A percentile compares a stretch with the other conserved stretches of the same genome.
Conservation (phyloP, 2,888 invertebrate genomes). For the Tenthredo scrophulariae region DNA sequence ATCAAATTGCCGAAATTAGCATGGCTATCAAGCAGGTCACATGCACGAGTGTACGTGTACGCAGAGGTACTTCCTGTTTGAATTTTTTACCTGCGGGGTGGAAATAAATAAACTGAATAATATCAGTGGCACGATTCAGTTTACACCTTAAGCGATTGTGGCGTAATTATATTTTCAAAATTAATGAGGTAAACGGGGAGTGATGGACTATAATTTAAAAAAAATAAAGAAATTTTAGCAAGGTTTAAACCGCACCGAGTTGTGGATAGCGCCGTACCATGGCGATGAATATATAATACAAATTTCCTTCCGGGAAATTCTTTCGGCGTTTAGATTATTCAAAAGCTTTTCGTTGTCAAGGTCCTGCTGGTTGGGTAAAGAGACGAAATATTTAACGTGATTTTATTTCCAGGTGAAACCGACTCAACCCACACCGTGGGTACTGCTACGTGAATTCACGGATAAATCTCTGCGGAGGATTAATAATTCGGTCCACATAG, state of each 20-base stretch:
- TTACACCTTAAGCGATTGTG: background rate
- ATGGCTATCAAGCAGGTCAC: constrained; percentile 28
- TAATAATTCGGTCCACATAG: background rate
- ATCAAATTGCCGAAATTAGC: constrained; percentile 27
- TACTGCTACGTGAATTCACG: background rate
- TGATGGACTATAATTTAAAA: background rate
- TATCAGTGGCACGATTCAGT: background rate
- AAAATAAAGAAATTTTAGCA: background rate
- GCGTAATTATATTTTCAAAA: constrained; percentile 4
- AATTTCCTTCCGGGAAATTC: constrained; percentile 22
- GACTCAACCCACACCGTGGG: background rate
- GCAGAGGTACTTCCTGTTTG: background rate
- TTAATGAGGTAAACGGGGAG: background rate
- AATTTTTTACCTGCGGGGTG: background rate
- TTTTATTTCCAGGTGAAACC: background rate
- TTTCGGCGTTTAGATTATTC: constrained; percentile 16
- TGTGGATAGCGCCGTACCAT: constrained; percentile 3
- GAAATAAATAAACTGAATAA: background rate
- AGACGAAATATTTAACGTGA: background rate
- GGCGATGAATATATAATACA: constrained; percentile 20
- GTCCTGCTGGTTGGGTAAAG: constrained; percentile 4
- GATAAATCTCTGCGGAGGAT: background rate
- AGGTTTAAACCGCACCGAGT: background rate
- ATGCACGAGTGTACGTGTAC: background rate
- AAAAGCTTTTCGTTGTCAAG: constrained; percentile 18